Evolutionary conservation across 2,113 vertebrate species (phyloP), one percentile per base, ranked within the genome.

Genomic region (Tetraodon nigroviridis): DNA sequence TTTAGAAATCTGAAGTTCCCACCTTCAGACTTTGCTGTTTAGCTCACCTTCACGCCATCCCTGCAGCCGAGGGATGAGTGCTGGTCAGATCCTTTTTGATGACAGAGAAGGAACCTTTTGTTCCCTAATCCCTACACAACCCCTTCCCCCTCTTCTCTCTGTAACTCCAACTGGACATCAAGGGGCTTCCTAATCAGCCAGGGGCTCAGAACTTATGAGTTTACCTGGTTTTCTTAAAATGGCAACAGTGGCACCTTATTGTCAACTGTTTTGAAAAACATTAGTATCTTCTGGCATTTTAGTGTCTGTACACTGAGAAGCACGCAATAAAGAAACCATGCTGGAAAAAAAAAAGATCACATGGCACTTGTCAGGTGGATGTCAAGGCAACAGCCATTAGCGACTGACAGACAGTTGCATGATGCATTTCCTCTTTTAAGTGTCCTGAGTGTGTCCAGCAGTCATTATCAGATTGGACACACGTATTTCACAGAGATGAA

Each of bases 81-180:
- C 32, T 67, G 78, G 85, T 83, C 74, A 88, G 89, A 91, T 80
- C 85, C 84, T 86, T 92, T 95, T 87, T 89, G 92, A 94, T 92
- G 92, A 92, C 91, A 93, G 83, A 91, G 90, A 93, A 90, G 92
- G 90, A 93, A 93, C 90, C 92, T 92, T 91, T 92, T 91, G 92
- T 92, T 92, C 90, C 58, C 68, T 93, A 94, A 95, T 94, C 92
- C 91, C 82, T 64, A 55, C 82, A 67, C 62, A 73, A 85, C 79
- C 90, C 90, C 68, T 29, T 14, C 59, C 29, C 66, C 60, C 7
- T 5, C 37, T 21, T 15, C 16, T 46, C 75, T 60, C 55, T 41
- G 27, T 92, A 92, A 90, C 87, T 90, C 87, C 92, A 94, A 94
- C 89, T 94, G 89, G 90, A 90, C 78, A 89, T 93, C 92, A 92